phyloP scores from a whole-genome alignment of 64 coral and sea anemone genomes.

The Pachyseris speciosa region DNA sequence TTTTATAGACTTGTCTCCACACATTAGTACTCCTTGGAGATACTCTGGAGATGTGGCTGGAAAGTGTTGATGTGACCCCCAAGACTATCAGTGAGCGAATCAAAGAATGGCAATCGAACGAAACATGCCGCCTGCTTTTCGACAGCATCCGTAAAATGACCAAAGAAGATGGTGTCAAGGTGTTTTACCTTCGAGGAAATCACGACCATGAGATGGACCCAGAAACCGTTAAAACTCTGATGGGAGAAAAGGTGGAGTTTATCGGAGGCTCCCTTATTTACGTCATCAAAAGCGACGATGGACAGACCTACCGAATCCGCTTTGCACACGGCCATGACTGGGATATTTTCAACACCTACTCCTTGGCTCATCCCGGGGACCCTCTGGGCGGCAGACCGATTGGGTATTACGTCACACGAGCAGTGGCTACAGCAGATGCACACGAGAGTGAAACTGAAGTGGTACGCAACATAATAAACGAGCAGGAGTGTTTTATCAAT shows the following conservation, averaged over 20 bases:
- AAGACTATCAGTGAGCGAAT: background rate
- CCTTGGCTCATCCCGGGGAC: background rate
- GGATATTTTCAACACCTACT: slow-evolving; percentile 63
- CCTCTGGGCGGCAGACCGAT: slow-evolving; percentile 19
- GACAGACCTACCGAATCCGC: slow-evolving; percentile 51
- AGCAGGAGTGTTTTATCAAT: too few species aligned
- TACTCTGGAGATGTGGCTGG: slow-evolving; percentile 25
- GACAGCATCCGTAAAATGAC: slow-evolving; percentile 9
- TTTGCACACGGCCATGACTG: slow-evolving; percentile 68
- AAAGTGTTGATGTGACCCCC: background rate
- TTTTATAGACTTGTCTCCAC: background rate
- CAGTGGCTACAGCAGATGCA: slow-evolving; percentile 20
- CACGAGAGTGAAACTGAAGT: slow-evolving; percentile 15
- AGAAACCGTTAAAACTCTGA: background rate
- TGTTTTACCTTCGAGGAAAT: slow-evolving; percentile 62
- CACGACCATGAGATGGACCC: slow-evolving; percentile 54
- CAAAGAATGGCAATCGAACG: slow-evolving; percentile 8
- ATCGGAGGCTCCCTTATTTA: slow-evolving; percentile 47
- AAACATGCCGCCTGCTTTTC: slow-evolving; percentile 9
- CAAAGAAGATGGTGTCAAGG: slow-evolving; percentile 24
- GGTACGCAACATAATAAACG: background rate
- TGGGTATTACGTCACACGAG: slow-evolving; percentile 58
- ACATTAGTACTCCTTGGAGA: slow-evolving; percentile 18
- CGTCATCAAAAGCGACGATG: slow-evolving; percentile 4
- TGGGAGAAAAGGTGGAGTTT: slow-evolving; percentile 52